Evolutionary conservation across 2,797 vertebrate genomes (phyloP).

Genomic region (Fistularia tabacaria): DNA sequence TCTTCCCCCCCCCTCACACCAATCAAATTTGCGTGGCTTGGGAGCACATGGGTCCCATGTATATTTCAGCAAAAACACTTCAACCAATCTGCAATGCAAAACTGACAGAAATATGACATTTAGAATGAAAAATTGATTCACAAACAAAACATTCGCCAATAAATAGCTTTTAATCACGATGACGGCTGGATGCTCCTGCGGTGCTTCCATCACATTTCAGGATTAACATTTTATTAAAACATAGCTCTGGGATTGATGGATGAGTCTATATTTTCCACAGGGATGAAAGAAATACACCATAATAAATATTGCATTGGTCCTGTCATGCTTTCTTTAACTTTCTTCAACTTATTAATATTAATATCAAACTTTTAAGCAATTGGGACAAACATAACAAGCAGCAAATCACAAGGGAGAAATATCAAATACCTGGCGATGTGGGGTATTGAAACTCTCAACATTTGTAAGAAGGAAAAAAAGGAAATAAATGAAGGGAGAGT

Average conservation of each 20-base stretch:
- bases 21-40: conserved; percentile 49
- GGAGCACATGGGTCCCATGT: conserved; percentile 54
- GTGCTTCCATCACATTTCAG: conserved; percentile 14
- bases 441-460: no score
- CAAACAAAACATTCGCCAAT: conserved; percentile 49
- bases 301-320: conserved; percentile 35
- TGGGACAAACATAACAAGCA: conserved; percentile 11
- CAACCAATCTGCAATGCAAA: conserved; percentile 52
- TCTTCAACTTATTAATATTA: conserved; percentile 27
- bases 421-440: no score
- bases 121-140: conserved; percentile 52
- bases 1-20: conserved; percentile 47
- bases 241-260: conserved; percentile 18
- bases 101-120: conserved; percentile 53
- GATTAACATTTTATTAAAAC: no score
- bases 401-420: conserved; percentile 14
- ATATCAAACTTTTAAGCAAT: conserved; percentile 17
- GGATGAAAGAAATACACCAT: conserved; percentile 17
- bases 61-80: conserved; percentile 59
- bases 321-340: conserved; percentile 25
- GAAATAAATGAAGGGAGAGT: no score
- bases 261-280: conserved; percentile 23
- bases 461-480: no score
- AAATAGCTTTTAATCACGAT: conserved; percentile 56
- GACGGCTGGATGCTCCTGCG: conserved; percentile 26